A percentile compares a stretch with the other conserved stretches of the same genome.
These are phyloP conservation scores for Ia io DNA, from an alignment of 2,113 vertebrate species.

Conservation along the genomic window DNA sequence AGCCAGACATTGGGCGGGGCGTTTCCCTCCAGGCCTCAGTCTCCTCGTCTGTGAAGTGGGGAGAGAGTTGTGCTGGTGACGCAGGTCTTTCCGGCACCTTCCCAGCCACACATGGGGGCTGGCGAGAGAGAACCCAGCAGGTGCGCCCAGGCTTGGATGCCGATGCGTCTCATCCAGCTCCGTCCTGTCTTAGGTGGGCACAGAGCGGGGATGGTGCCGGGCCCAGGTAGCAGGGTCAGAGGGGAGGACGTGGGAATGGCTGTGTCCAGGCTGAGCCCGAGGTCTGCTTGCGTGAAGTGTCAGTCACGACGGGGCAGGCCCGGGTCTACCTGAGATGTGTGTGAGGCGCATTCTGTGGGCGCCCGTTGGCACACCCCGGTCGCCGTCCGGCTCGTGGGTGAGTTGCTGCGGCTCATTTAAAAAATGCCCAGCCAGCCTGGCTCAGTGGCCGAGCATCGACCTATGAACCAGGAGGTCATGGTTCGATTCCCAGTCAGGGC, in stretches of 20 bases:
- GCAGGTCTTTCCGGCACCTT: not conserved
- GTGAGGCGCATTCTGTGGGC: rapidly evolving
- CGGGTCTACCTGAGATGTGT: not conserved
- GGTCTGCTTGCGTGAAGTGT: not conserved
- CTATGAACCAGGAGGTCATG: no score
- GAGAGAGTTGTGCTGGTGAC: rapidly evolving
- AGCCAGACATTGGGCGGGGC: no score
- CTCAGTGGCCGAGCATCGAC: no score
- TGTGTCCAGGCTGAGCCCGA: no score
- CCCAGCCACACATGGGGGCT: rapidly evolving
- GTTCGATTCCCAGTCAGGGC: no score
- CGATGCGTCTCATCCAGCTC: rapidly evolving
- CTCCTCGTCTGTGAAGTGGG: no score
- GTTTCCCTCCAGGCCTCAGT: no score
- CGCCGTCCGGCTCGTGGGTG: not conserved
- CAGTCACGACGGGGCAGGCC: not conserved
- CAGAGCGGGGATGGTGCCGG: no score
- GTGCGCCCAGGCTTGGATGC: not conserved
- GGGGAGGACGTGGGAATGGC: no score
- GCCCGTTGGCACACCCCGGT: rapidly evolving
- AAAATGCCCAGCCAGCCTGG: not conserved
- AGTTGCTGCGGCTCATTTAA: not conserved
- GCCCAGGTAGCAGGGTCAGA: not conserved
- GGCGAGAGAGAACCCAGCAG: not conserved
- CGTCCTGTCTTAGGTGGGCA: not conserved